Evolutionary conservation across 2,797 vertebrate species (phyloP), one percentile per base, ranked within the genome.

Genomic region (Sebastes ruberrimus): DNA sequence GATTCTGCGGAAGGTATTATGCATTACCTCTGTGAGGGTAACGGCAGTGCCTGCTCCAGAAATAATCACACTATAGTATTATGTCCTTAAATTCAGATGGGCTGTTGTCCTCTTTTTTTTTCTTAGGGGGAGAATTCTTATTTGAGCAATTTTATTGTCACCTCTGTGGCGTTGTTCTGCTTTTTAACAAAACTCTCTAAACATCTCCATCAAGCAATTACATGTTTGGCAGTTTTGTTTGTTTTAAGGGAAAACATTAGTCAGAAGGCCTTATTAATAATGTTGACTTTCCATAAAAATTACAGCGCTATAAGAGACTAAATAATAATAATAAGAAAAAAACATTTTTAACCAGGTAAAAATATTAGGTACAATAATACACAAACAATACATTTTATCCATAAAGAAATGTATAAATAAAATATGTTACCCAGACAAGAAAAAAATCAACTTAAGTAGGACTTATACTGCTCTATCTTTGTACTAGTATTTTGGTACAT

Each of bases 11-110:
- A 67, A 55, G 33, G 28, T 59, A 59, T 79, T 82, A 52, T 57
- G 33, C 60, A 46, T 84, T 62, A 28, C 32, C 52, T 66, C 20
- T 76, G 35, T 76, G 10, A 71, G 32, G 28, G 2, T 78, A 61
- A 82, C 74, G n/a, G 27, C n/a, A 61, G 14, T 75, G 7, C 72
- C 32, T 20, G n/a, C 28, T 6, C 20, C 25, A 55, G 53, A 23
- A 11, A 49, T 23, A 46, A 46, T 46, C 42, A 46, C 0, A 18
- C 71, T 49, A 6, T 18, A 55, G 9, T 63, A 42, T 18, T 22
- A 1, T 72, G 49, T 56, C 2, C 65, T 74, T 32, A 32, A 27
- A 78, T 53, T 63, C 2, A 66, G 10, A 46, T 61, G 3, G 7
- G 7, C 3, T 38, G 3, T 25, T 25, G 23, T 23, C 23, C 23